A percentile compares a stretch with the other conserved stretches of the same genome.
Conservation (phyloP, 1,140 invertebrate genomes). For the Bombus pascuorum region DNA sequence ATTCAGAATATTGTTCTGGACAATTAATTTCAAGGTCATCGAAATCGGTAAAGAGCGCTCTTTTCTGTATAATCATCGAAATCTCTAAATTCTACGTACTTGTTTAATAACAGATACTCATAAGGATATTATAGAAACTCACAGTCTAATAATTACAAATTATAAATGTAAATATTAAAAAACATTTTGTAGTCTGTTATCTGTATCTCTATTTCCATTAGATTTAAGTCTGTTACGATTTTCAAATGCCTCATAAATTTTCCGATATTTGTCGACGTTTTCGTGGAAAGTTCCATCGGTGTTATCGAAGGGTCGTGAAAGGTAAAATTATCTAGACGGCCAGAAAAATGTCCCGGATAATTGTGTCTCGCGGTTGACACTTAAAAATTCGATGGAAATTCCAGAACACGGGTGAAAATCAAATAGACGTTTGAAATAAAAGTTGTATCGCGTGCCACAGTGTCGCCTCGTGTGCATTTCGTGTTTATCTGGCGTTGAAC, state of each 20-base stretch:
- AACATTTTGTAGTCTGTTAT: neutral
- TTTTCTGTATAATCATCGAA: no score
- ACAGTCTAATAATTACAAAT: no score
- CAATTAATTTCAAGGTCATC: no score
- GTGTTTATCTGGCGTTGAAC: conserved; percentile 38
- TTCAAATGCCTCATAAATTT: neutral
- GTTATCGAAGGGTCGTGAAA: no score
- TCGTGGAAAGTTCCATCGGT: neutral
- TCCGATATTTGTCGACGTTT: neutral
- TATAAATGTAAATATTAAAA: no score
- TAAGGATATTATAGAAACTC: no score
- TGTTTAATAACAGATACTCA: no score
- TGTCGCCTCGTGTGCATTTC: neutral
- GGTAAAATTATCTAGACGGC: neutral
- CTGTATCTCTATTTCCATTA: neutral
- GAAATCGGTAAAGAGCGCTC: no score
- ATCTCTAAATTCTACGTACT: no score
- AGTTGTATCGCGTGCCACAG: neutral
- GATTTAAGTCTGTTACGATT: neutral
- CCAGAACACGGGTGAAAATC: neutral
- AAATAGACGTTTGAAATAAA: conserved; percentile 25
- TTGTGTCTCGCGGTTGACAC: neutral
- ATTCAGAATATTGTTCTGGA: no score
- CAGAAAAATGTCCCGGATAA: neutral
- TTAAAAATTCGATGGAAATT: conserved; percentile 10